Base-by-base conservation (phyloP, 2,888 invertebrate species). In the Helleia helle region DNA sequence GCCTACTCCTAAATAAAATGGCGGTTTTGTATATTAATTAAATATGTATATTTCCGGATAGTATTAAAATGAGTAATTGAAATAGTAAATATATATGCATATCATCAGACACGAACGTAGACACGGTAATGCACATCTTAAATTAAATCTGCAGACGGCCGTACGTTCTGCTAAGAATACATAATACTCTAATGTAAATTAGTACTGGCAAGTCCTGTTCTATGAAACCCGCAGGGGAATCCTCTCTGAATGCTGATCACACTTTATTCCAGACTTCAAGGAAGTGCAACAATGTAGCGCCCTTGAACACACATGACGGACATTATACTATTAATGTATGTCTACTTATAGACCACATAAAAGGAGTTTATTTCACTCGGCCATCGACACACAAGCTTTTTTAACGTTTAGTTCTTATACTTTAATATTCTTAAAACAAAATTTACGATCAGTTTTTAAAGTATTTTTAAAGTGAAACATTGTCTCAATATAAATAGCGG, bases 201-300 rank as follows among this genome's bases (percentile, higher is more conserved):
- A 36, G 38, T 38, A 43, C 15, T 36, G 34, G 18, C 38, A 43
- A 50, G 18, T 54, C 55, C 43, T 46, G 39, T 52, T 58, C 52
- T 38, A 37, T 55, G 54, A 63, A 61, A 54, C 56, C 55, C 58
- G 52, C 53, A 55, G 60, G 55, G 62, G 63, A 56, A 62, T 55
- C 57, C 58, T 65, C 61, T 63, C 54, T 58, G 69, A 73, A 67
- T 71, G 71, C 66, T 71, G 65, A 80, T 76, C 70, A 69, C 61
- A 54, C 64, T 60, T 64, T 70, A 75, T 77, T 66, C 69, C 51
- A 56, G 49, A 43, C 64, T 71, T 50, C 65, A 54, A 56, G 64
- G 71, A 76, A 79, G 58, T 54, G 57, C 63, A 59, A 65, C 66
- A 69, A 56, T 63, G 69, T 68, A 59, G 59, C 56, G 59, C 59